Base-by-base conservation (phyloP, 2,113 vertebrate genomes). In the Aldabrachelys gigantea region DNA sequence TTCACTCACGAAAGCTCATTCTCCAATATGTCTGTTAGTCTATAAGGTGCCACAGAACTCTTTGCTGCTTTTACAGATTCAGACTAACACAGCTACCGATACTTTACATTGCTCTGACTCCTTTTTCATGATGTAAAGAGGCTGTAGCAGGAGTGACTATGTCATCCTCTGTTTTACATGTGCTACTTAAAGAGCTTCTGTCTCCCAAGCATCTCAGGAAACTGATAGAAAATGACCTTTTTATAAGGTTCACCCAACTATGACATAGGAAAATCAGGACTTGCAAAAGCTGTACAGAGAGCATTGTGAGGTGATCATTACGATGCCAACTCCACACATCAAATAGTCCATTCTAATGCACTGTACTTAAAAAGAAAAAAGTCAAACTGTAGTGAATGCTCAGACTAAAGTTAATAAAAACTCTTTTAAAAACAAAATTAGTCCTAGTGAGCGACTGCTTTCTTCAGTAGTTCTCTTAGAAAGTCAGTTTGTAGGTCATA, bases 401-500 rank as follows among this genome's bases (percentile, higher is more conserved):
- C 5, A 78, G 85, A 87, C 59, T 91, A 88, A 96, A 97, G 38
- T 69, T 96, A 94, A 95, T 95, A 96, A 87, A 97, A 97, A 44
- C 86, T 92, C 87, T 19, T 25, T 56, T 90, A 83, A 57, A 88
- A 94, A 65, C 35, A 88, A 89, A 95, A 94, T 80, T 85, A 90
- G 88, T 96, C 27, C 25, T 93, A 38, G 1, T 95, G 80, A 97
- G 62, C 95, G 81, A 86, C 27, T 78, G 1, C 22, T 93, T 92
- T 56, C 59, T 97, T 97, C 88, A 89, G 27, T 31, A 89, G 47
- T 56, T 59, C 25, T 91, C 75, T 85, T 89, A 22, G 96, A 95
- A 97, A 94, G 76, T 79, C 90, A 80, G 89, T 83, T 88, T 95
- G 87, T 65, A 78, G 95, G 96, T 97, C 97, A 89, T 69, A 93